These are phyloP conservation scores for Branchellion lobata DNA, from an alignment of 2,888 invertebrate genomes.

Conservation along the genomic window DNA sequence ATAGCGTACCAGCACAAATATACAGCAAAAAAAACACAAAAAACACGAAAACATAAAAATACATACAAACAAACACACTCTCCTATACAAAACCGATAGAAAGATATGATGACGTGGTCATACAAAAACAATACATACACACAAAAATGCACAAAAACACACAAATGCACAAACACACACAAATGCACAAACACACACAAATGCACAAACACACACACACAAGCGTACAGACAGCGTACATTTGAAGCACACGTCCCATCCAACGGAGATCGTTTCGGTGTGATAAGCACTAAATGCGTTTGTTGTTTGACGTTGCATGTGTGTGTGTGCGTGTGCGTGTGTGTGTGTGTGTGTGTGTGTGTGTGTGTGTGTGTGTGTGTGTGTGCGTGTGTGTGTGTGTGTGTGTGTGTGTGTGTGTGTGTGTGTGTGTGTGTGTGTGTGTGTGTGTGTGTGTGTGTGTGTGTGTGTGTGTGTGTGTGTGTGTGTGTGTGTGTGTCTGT, in stretches of 20 bases:
- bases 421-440: constrained; percentile 23
- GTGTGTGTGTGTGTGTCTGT: constrained; percentile 19
- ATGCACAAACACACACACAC: background rate
- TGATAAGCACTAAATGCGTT: constrained; percentile 13
- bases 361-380: background rate
- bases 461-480: constrained; percentile 23
- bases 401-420: constrained; percentile 16
- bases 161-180: background rate
- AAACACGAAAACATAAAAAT: no score
- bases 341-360: background rate
- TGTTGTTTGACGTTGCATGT: background rate
- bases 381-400: constrained; percentile 1
- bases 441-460: constrained; percentile 23
- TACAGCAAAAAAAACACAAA: no score
- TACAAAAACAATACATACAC: constrained; percentile 21
- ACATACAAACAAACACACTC: no score
- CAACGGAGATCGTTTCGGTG: constrained; percentile 3
- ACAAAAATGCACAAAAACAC: background rate
- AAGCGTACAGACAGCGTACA: constrained; percentile 2
- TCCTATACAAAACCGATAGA: no score
- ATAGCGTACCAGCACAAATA: no score
- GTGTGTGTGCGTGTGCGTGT: background rate
- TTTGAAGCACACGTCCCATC: background rate
- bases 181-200: background rate
- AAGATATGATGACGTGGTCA: no score